Conservation (phyloP, 2,113 vertebrate species). For the Crotalus tigris region DNA sequence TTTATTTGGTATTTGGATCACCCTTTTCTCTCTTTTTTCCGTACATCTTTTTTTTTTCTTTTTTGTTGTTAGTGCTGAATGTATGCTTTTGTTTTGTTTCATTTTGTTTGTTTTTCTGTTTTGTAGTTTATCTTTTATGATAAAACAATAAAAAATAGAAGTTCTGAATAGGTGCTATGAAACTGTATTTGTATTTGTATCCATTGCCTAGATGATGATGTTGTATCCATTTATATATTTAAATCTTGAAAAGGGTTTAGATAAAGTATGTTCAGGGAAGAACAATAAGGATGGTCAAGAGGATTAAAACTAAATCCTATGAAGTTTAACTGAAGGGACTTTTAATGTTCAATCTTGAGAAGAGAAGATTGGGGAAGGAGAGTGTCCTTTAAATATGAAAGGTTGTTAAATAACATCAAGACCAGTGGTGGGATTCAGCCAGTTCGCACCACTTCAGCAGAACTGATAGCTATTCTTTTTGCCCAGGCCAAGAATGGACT, state of each 20-base stretch:
- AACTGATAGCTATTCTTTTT: no score
- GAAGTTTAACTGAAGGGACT: not conserved
- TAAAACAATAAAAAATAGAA: not conserved
- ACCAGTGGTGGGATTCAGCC: no score
- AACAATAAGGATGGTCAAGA: not conserved
- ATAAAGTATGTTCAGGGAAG: not conserved
- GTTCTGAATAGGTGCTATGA: not conserved
- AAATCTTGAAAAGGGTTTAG: not conserved
- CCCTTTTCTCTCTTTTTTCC: no score
- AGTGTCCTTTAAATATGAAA: not conserved
- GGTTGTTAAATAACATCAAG: not conserved
- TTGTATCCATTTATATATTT: not conserved
- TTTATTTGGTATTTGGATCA: no score
- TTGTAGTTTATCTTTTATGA: no score
- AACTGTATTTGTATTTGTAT: not conserved
- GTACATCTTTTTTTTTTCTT: no score
- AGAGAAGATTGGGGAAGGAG: not conserved
- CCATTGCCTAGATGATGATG: not conserved
- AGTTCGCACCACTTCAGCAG: no score
- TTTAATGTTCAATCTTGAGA: not conserved
- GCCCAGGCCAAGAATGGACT: no score
- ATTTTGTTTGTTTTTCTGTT: no score
- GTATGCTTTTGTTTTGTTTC: no score
- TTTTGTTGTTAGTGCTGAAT: no score
- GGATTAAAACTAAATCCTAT: not conserved